A percentile compares a stretch with the other conserved stretches of the same genome.
Conservation (phyloP, 2,113 vertebrate genomes). For the Nothoprocta perdicaria region DNA sequence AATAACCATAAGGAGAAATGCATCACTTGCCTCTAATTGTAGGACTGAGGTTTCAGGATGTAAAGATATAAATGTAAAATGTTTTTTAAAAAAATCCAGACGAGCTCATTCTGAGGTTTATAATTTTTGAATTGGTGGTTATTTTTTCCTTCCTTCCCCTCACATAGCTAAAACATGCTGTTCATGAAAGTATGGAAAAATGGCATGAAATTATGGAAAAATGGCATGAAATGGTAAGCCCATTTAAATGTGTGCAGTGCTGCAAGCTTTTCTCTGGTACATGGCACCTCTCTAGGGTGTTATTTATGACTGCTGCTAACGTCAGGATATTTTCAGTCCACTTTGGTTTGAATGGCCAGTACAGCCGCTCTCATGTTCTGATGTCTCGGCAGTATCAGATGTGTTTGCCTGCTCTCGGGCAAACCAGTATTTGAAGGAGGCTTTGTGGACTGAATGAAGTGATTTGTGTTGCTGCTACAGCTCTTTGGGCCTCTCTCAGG, state of each 20-base stretch:
- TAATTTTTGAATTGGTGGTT: neutral
- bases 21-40: neutral
- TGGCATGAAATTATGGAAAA: neutral
- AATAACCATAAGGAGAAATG: neutral
- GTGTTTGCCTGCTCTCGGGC: neutral
- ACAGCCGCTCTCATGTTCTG: neutral
- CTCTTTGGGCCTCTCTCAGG: neutral
- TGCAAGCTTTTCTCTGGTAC: neutral
- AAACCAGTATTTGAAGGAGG: neutral
- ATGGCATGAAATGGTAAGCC: neutral
- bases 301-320: neutral
- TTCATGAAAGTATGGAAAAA: neutral
- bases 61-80: neutral
- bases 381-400: neutral
- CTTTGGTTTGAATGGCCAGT: rapidly evolving
- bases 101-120: neutral
- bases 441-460: neutral
- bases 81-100: neutral
- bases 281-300: neutral
- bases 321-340: neutral
- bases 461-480: neutral
- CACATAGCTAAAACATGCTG: neutral
- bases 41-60: neutral
- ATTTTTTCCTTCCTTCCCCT: neutral
- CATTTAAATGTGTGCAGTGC: neutral